These are phyloP conservation scores for Loripinus fragilis DNA, from an alignment of 2,888 invertebrate species.

Conservation along the genomic window DNA sequence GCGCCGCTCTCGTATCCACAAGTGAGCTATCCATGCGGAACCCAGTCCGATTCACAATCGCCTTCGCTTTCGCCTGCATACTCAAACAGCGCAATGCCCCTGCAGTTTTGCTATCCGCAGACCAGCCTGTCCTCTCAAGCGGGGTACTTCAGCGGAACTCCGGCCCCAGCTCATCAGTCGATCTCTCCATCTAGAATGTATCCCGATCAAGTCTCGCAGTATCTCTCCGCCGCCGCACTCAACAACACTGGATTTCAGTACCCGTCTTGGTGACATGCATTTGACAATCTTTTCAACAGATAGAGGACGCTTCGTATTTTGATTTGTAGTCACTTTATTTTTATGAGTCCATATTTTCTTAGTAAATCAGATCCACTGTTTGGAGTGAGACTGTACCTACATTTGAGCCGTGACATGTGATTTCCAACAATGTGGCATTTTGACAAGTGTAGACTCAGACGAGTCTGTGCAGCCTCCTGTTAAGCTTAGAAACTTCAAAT, in stretches of 20 bases:
- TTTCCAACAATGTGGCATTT: too few species aligned
- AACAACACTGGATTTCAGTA: conserved; percentile 28
- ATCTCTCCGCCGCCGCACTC: neutral
- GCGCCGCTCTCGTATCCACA: conserved; percentile 33
- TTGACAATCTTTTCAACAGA: too few species aligned
- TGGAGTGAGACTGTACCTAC: too few species aligned
- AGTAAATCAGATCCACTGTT: too few species aligned
- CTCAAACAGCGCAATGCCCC: neutral
- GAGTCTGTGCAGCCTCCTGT: too few species aligned
- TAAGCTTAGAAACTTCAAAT: too few species aligned
- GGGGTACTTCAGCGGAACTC: neutral
- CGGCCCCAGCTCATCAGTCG: neutral
- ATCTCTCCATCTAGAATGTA: neutral
- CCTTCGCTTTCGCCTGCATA: neutral
- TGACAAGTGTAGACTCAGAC: too few species aligned
- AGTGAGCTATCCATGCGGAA: conserved; percentile 7
- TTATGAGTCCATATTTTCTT: too few species aligned
- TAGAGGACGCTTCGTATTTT: too few species aligned
- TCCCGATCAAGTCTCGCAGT: neutral
- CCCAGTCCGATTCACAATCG: neutral
- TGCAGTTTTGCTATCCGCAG: neutral
- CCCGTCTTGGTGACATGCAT: conserved; percentile 26
- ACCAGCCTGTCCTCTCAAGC: neutral
- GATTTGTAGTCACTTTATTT: too few species aligned
- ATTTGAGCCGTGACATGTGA: too few species aligned